phyloP scores from a whole-genome alignment of 2,888 invertebrate species.

The Amitus sp. region DNA sequence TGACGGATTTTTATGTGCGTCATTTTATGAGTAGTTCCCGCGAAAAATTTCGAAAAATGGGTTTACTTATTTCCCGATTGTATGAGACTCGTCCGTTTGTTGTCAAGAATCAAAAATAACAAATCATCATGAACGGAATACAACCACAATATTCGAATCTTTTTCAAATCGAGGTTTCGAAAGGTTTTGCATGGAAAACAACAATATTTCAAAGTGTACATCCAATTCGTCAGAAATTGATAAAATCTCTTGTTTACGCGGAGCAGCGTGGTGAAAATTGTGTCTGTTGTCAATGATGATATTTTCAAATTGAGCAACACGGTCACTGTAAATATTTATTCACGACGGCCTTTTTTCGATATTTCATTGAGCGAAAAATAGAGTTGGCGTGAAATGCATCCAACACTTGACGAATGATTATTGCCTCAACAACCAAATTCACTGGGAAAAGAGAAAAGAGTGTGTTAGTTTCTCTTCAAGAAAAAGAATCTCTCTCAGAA shows the following conservation, averaged over 20 bases:
- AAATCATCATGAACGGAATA: no score
- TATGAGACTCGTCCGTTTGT: no score
- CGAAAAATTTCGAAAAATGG: no score
- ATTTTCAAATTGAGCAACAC: slow-evolving; percentile 9
- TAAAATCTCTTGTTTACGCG: not conserved
- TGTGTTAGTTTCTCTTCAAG: not conserved
- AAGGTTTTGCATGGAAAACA: no score
- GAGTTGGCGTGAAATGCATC: slow-evolving; percentile 10
- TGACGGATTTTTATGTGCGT: no score
- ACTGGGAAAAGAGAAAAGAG: not conserved
- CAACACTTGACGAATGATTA: slow-evolving; percentile 15
- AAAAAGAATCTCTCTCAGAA: slow-evolving; percentile 7
- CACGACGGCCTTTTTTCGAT: not conserved
- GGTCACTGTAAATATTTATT: slow-evolving; percentile 9
- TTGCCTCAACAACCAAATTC: slow-evolving; percentile 20
- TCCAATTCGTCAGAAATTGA: no score
- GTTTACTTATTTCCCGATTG: no score
- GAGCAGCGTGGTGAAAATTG: not conserved
- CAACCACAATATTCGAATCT: no score
- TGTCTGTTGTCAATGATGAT: slow-evolving; percentile 9
- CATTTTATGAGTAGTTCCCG: no score
- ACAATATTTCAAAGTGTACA: no score
- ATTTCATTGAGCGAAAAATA: slow-evolving; percentile 7
- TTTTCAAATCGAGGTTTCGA: no score
- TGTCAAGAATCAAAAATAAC: no score